These are phyloP conservation scores for Maconellicoccus hirsutus DNA, from an alignment of 1,140 invertebrate species.

Conservation along the genomic window DNA sequence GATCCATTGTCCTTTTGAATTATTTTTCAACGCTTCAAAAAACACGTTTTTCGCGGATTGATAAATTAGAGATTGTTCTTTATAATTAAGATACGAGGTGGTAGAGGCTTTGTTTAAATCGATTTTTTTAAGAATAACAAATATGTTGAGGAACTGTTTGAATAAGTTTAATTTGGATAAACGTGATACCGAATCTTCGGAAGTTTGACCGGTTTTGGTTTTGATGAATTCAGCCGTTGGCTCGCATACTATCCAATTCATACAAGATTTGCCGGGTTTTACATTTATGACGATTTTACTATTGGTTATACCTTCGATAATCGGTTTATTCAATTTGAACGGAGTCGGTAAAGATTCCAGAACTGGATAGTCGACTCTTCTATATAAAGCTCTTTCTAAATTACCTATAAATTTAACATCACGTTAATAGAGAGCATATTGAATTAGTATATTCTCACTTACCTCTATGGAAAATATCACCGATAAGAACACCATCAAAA, in stretches of 20 bases:
- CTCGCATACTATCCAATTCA: neutral
- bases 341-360: neutral
- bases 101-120: no score
- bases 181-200: neutral
- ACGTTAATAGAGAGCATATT: no score
- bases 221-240: neutral
- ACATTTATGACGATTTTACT: neutral
- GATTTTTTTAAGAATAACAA: no score
- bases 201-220: neutral
- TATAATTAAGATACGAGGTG: no score
- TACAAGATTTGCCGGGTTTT: neutral
- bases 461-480: slow-evolving; percentile 65
- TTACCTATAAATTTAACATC: neutral
- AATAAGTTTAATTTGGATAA: neutral
- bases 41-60: no score
- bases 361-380: neutral
- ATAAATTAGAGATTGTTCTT: no score
- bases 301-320: neutral
- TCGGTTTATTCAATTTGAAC: neutral
- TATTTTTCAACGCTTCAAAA: no score
- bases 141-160: neutral
- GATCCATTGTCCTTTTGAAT: no score
- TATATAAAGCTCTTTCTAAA: neutral
- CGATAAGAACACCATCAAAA: slow-evolving; percentile 73
- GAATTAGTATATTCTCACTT: neutral